Percentiles rank a stretch among this genome's conserved stretches.
phyloP scores from a whole-genome alignment of 2,888 invertebrate species.

The Catotricha subobsoleta region DNA sequence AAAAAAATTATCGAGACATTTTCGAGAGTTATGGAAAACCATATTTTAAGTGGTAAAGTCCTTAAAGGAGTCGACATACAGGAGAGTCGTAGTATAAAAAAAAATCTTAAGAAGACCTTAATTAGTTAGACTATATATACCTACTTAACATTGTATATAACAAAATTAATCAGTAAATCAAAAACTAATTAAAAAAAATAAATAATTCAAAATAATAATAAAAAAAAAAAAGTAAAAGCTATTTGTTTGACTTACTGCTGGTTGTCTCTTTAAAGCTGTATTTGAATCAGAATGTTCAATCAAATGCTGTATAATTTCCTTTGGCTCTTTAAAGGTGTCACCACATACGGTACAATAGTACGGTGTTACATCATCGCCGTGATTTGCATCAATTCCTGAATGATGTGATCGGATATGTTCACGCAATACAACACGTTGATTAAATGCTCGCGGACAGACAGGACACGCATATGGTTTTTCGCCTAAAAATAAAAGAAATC shows the following conservation, averaged over 20 bases:
- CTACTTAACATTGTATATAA: too few species aligned
- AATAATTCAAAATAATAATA: not conserved
- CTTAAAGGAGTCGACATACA: too few species aligned
- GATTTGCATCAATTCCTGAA: constrained; percentile 58
- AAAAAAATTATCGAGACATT: too few species aligned
- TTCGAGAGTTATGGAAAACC: too few species aligned
- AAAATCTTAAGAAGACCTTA: too few species aligned
- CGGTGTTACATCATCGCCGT: constrained; percentile 40
- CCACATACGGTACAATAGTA: constrained; percentile 64
- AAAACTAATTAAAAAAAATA: not conserved
- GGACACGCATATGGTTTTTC: constrained; percentile 78
- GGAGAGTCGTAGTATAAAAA: too few species aligned
- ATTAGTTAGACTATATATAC: too few species aligned
- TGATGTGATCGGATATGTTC: constrained; percentile 76
- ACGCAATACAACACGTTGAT: constrained; percentile 66
- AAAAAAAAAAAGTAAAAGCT: too few species aligned
- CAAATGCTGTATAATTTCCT: constrained; percentile 61
- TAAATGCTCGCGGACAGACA: constrained; percentile 71
- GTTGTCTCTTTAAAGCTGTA: constrained; percentile 61
- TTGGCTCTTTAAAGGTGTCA: constrained; percentile 47
- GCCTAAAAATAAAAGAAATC: constrained; percentile 23
- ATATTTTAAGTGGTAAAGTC: too few species aligned
- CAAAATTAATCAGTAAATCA: not conserved
- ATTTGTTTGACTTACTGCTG: constrained; percentile 41
- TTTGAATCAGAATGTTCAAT: constrained; percentile 75